phyloP scores from a whole-genome alignment of 92 coral and sea anemone species.

The Phenganax stokvisi region DNA sequence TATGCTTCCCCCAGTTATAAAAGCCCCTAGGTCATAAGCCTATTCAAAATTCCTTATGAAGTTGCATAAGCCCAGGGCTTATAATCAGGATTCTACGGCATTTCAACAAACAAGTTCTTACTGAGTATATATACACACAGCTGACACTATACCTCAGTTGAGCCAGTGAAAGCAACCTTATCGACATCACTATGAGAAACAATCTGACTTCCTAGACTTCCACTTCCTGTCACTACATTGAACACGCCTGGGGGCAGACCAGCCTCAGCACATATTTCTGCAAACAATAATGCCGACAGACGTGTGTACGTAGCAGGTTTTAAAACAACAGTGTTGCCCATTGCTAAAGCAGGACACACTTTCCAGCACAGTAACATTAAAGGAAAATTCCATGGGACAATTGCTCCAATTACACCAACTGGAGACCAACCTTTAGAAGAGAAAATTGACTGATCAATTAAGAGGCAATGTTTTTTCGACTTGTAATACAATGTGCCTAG shows the following conservation, averaged over 20 bases:
- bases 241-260: slow-evolving; percentile 96
- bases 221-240: slow-evolving; percentile 99
- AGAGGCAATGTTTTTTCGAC: not conserved
- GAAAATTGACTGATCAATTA: not conserved
- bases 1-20: no score
- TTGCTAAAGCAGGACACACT: slow-evolving; percentile 98
- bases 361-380: slow-evolving; percentile 93
- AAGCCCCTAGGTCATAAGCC: no score
- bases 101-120: not conserved
- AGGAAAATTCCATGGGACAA: slow-evolving; percentile 98
- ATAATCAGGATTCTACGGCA: not conserved
- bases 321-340: slow-evolving; percentile 95
- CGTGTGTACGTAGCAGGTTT: slow-evolving; percentile 98
- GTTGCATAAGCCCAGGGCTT: no score
- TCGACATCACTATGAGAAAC: slow-evolving; percentile 86
- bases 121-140: no score
- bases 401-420: slow-evolving; percentile 94
- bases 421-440: slow-evolving; percentile 74
- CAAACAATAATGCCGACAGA: slow-evolving; percentile 87
- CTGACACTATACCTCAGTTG: slow-evolving; percentile 70
- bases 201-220: slow-evolving; percentile 83
- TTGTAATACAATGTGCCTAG: no score
- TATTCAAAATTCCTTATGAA: no score
- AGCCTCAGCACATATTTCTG: slow-evolving; percentile 99
- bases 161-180: slow-evolving; percentile 98